Percentiles rank a stretch among this genome's conserved stretches.
These are phyloP conservation scores for Callipepla californica DNA, from an alignment of 2,113 vertebrate genomes.

Conservation along the genomic window DNA sequence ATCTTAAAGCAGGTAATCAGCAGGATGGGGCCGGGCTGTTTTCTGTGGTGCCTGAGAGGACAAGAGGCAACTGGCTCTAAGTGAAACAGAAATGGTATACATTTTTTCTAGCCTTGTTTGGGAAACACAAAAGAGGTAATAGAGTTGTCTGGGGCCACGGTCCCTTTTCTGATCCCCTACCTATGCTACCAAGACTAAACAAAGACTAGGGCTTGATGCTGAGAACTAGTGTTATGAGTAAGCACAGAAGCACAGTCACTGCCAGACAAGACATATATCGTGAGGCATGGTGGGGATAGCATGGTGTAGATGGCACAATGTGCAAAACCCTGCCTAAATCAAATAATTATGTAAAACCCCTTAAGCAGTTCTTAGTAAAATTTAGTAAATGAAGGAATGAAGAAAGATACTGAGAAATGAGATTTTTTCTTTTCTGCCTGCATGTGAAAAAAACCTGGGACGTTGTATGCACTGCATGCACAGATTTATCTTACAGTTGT, in stretches of 20 bases:
- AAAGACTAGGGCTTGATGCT: neutral
- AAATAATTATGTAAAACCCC: neutral
- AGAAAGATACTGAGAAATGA: neutral
- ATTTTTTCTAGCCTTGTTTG: neutral
- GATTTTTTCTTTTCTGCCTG: neutral
- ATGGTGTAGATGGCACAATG: fast-evolving
- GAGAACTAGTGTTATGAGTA: neutral
- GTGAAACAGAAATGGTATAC: neutral
- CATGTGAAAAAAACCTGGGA: neutral
- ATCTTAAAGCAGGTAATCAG: neutral
- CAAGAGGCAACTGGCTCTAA: neutral
- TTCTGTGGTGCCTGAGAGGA: neutral
- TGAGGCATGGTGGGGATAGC: neutral
- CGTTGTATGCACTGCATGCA: neutral
- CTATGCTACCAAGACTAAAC: neutral
- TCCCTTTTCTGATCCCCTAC: neutral
- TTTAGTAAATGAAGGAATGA: neutral
- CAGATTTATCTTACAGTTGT: neutral
- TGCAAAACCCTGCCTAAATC: neutral
- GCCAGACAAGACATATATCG: neutral
- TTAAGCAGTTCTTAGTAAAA: neutral
- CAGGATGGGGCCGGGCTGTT: neutral
- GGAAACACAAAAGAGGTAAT: neutral
- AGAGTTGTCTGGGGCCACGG: neutral
- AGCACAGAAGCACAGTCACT: neutral